Conservation (phyloP, 1,140 invertebrate species). For the Uloborus diversus region DNA sequence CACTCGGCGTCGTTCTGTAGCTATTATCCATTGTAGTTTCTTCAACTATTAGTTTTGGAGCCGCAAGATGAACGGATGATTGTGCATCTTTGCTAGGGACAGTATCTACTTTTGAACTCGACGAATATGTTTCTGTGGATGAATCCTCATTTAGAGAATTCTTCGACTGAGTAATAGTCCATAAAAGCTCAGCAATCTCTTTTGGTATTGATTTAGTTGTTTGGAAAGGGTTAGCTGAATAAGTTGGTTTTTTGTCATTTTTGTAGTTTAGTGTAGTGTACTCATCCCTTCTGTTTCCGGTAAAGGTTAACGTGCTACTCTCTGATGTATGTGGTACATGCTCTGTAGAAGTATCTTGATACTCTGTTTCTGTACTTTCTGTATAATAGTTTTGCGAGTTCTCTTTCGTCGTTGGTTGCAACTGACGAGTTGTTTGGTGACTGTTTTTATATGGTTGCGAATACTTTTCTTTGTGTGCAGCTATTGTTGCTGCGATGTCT, state of each 20-base stretch:
- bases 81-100: neutral
- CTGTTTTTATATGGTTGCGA: too few relatives aligned
- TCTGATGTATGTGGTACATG: neutral
- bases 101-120: neutral
- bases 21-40: neutral
- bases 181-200: conserved; percentile 32
- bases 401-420: too few relatives aligned
- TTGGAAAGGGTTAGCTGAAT: neutral
- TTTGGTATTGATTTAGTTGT: conserved; percentile 19
- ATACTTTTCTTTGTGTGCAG: too few relatives aligned
- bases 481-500: neutral
- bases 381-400: too few relatives aligned
- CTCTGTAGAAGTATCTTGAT: too few relatives aligned
- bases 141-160: conserved; percentile 1
- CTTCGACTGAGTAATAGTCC: conserved; percentile 24
- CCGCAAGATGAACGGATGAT: neutral
- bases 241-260: neutral
- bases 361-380: too few relatives aligned
- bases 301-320: neutral
- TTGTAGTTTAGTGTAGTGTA: too few relatives aligned
- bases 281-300: too few relatives aligned
- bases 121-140: neutral
- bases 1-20: neutral
- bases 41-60: conserved; percentile 47
- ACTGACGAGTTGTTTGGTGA: too few relatives aligned